These are phyloP conservation scores for Megaceryle maxima DNA, from an alignment of 2,113 vertebrate species.

Conservation along the genomic window DNA sequence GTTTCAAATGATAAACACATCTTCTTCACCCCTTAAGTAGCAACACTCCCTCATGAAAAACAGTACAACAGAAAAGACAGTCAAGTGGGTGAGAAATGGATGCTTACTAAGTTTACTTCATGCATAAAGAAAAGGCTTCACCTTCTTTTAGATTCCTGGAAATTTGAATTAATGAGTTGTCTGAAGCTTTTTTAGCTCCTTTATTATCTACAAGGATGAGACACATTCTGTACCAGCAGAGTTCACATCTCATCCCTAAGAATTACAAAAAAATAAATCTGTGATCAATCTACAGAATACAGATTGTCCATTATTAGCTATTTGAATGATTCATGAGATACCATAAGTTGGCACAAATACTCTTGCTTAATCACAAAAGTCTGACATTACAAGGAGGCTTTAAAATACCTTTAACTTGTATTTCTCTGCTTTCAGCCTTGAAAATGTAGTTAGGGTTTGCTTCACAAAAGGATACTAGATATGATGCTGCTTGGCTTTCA, in stretches of 20 bases:
- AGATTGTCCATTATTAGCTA: constrained; percentile 28
- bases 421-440: background rate
- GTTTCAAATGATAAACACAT: background rate
- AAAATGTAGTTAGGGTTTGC: background rate
- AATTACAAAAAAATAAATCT: background rate
- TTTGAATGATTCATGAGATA: constrained; percentile 23
- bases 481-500: background rate
- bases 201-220: background rate
- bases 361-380: background rate
- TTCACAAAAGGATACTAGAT: background rate
- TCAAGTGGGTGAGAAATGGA: background rate
- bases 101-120: background rate
- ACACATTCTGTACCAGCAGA: constrained; percentile 1
- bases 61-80: background rate
- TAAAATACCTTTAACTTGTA: background rate
- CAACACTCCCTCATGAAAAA: background rate
- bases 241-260: background rate
- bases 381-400: background rate
- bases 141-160: constrained; percentile 25
- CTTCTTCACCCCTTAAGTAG: background rate
- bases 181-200: background rate
- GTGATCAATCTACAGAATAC: constrained; percentile 17
- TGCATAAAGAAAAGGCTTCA: background rate
- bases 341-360: background rate
- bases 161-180: constrained; percentile 33